Conservation (phyloP, 2,888 invertebrate species). For the Argyresthia goedartella region DNA sequence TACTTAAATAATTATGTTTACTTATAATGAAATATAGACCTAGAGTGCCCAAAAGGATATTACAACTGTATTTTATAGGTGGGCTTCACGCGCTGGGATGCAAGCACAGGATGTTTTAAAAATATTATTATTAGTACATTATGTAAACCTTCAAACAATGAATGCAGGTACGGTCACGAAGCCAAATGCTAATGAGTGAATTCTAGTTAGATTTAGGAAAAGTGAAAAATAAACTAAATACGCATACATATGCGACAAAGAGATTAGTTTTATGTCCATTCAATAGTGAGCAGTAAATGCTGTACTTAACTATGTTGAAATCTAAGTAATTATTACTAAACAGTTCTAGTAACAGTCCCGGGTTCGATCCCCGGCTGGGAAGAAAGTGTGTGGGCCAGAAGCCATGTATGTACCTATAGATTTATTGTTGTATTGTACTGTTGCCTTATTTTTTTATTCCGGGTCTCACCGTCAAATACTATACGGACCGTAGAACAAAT, state of each 20-base stretch:
- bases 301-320: background rate
- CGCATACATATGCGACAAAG: background rate
- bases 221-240: background rate
- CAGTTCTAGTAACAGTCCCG: background rate
- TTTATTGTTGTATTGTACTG: too few relatives aligned
- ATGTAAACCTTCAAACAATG: background rate
- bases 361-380: background rate
- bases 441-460: too few relatives aligned
- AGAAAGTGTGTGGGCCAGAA: background rate
- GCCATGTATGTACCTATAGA: too few relatives aligned
- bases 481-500: too few relatives aligned
- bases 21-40: too few relatives aligned
- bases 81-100: too few relatives aligned
- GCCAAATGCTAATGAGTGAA: background rate
- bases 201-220: background rate
- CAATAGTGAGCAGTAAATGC: background rate
- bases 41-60: too few relatives aligned
- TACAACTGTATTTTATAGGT: too few relatives aligned
- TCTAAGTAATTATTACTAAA: background rate
- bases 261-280: background rate
- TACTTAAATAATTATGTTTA: background rate
- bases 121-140: background rate
- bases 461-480: too few relatives aligned
- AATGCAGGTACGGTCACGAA: background rate
- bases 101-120: too few relatives aligned